A percentile compares a stretch with the other conserved stretches of the same genome.
Conservation (phyloP, 2,113 vertebrate genomes). For the Cettia cetti region DNA sequence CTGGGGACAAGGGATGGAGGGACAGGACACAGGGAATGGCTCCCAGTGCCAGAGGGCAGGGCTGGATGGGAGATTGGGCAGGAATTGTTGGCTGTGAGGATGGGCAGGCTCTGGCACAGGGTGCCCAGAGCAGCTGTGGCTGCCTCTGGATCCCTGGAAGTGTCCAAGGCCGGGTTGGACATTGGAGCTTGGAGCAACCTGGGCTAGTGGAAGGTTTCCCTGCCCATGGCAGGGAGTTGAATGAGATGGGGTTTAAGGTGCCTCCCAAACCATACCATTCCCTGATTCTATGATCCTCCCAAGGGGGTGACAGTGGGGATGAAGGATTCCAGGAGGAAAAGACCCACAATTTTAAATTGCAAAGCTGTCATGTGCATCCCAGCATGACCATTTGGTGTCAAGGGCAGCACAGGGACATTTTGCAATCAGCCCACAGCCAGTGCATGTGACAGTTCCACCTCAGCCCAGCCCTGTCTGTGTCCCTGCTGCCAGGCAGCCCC, state of each 20-base stretch:
- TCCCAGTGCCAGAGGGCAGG: not conserved
- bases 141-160: not conserved
- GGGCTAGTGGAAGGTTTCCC: accelerated
- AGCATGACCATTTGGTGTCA: not conserved
- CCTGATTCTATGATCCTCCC: not conserved
- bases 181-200: accelerated
- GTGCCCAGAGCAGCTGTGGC: not conserved
- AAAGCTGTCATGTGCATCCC: not conserved
- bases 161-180: accelerated
- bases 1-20: too few species aligned
- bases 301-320: not conserved
- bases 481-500: not conserved
- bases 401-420: not conserved
- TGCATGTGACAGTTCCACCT: not conserved
- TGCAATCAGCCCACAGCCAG: not conserved
- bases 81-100: accelerated
- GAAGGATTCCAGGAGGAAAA: not conserved
- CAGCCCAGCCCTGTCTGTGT: not conserved
- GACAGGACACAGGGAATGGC: too few species aligned
- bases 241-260: not conserved
- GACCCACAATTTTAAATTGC: not conserved
- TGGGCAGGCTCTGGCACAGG: not conserved
- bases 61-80: not conserved
- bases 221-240: not conserved
- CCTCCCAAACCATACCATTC: not conserved